Evolutionary conservation across 2,797 vertebrate species (phyloP).

Genomic region (Pseudochirops corinnae): DNA sequence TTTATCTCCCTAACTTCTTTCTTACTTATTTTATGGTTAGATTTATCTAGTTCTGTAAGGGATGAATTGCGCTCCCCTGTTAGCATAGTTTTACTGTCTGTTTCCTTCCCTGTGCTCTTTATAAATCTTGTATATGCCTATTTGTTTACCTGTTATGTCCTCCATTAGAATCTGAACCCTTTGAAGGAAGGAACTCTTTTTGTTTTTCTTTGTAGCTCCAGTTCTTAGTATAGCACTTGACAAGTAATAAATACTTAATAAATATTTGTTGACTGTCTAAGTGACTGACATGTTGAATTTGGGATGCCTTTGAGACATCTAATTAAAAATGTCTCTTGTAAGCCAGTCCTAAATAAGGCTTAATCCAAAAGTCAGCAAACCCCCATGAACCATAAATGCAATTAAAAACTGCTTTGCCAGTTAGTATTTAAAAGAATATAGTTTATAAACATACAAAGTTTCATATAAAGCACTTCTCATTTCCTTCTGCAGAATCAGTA

Average conservation of each 20-base stretch:
- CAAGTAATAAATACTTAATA: background rate
- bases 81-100: background rate
- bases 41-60: background rate
- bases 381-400: background rate
- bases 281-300: background rate
- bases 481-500: background rate
- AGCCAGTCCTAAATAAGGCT: background rate
- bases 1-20: background rate
- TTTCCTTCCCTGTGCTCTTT: background rate
- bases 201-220: background rate
- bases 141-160: background rate
- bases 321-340: background rate
- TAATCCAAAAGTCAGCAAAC: background rate
- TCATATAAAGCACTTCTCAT: background rate
- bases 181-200: background rate
- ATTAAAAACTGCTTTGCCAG: background rate
- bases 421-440: background rate
- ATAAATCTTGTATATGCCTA: background rate
- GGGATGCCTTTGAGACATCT: background rate
- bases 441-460: background rate
- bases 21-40: background rate
- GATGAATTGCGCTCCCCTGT: background rate
- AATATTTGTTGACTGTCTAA: background rate
- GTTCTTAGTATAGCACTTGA: background rate
- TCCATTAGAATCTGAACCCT: background rate